A percentile compares a stretch with the other conserved stretches of the same genome.
Conservation (phyloP, 2,113 vertebrate genomes). For the Labeo catla region DNA sequence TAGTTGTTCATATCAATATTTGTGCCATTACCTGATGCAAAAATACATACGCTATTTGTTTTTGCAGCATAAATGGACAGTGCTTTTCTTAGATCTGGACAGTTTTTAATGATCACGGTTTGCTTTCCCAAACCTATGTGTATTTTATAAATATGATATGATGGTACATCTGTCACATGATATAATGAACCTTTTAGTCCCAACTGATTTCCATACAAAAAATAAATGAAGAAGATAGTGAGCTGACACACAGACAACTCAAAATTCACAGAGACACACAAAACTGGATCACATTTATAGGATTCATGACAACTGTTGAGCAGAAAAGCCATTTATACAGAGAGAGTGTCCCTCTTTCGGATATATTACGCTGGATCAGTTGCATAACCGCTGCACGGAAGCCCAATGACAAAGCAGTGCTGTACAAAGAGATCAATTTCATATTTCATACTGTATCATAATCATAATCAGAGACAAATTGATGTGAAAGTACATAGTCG, state of each 20-base stretch:
- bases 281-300: constrained; percentile 11
- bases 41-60: neutral
- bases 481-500: constrained; percentile 38
- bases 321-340: constrained; percentile 11
- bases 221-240: neutral
- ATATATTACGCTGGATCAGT: constrained; percentile 49
- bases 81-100: neutral
- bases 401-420: constrained; percentile 57
- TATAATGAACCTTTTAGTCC: neutral
- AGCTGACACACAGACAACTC: constrained; percentile 32
- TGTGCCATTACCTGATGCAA: constrained; percentile 3
- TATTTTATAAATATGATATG: constrained; percentile 8
- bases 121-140: neutral
- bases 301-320: constrained; percentile 22
- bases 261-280: constrained; percentile 44
- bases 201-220: neutral
- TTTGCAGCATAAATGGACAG: neutral
- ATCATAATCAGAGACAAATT: constrained; percentile 44
- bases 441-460: constrained; percentile 42
- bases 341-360: constrained; percentile 18
- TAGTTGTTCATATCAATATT: neutral
- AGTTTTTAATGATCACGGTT: neutral
- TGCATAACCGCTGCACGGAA: constrained; percentile 59
- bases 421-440: constrained; percentile 51
- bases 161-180: neutral